phyloP scores from a whole-genome alignment of 2,113 vertebrate species.

The Calidris pugnax region DNA sequence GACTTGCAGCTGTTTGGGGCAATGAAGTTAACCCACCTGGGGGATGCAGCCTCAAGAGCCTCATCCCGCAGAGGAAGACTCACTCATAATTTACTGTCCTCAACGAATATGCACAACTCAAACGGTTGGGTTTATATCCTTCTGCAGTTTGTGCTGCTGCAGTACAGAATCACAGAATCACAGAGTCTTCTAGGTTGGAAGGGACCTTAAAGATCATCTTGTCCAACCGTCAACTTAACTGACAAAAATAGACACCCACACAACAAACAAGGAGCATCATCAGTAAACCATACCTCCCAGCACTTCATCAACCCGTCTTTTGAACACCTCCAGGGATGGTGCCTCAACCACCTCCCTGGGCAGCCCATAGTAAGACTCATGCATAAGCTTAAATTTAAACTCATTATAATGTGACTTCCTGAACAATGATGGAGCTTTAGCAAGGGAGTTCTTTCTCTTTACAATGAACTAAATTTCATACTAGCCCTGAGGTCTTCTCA shows the following conservation, averaged over 20 bases:
- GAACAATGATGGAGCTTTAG: neutral
- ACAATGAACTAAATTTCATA: neutral
- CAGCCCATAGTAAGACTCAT: neutral
- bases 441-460: neutral
- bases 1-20: neutral
- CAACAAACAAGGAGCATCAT: too few species aligned
- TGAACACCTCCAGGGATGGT: too few species aligned
- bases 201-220: too few species aligned
- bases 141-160: neutral
- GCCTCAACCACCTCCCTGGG: too few species aligned
- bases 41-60: neutral
- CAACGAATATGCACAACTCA: neutral
- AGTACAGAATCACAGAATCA: too few species aligned
- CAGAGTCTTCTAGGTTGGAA: too few species aligned
- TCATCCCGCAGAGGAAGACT: neutral
- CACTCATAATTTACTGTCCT: neutral
- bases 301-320: too few species aligned
- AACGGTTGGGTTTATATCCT: neutral
- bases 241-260: too few species aligned
- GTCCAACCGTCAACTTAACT: too few species aligned
- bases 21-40: neutral
- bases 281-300: too few species aligned
- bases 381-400: neutral
- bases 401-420: neutral
- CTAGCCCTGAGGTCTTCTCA: neutral